A percentile compares a stretch with the other conserved stretches of the same genome.
Evolutionary conservation across 2,888 invertebrate genomes (phyloP).

Genomic region (Serripes groenlandicus): DNA sequence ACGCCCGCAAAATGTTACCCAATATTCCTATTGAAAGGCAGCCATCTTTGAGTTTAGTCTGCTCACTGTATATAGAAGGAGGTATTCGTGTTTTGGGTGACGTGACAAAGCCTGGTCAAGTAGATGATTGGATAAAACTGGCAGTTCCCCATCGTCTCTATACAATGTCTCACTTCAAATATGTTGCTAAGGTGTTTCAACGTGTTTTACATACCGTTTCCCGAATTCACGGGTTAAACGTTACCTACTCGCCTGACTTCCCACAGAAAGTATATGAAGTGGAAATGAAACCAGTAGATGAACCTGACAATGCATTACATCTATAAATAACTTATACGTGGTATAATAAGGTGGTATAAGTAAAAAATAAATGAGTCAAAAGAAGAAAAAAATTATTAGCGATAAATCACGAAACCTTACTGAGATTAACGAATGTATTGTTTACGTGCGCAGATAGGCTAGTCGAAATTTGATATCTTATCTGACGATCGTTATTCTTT

Average conservation of each 20-base stretch:
- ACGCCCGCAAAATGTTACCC: slow-evolving; percentile 21
- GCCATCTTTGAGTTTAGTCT: slow-evolving; percentile 28
- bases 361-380: too few relatives aligned
- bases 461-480: too few relatives aligned
- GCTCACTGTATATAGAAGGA: slow-evolving; percentile 36
- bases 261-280: slow-evolving; percentile 1
- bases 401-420: too few relatives aligned
- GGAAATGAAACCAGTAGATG: neutral
- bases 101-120: neutral
- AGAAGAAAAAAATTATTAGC: too few relatives aligned
- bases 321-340: too few relatives aligned
- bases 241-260: slow-evolving; percentile 4
- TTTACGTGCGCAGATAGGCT: too few relatives aligned
- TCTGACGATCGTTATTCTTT: too few relatives aligned
- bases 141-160: slow-evolving; percentile 26
- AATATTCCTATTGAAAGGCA: slow-evolving; percentile 5
- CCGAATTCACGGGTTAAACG: neutral
- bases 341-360: too few relatives aligned
- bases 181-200: slow-evolving; percentile 5
- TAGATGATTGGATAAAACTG: slow-evolving; percentile 24
- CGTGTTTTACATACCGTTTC: neutral
- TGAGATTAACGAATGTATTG: too few relatives aligned
- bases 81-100: neutral
- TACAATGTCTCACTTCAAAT: slow-evolving; percentile 21
- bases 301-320: too few relatives aligned